Evolutionary conservation across 2,888 invertebrate species (phyloP), one percentile per base, ranked within the genome.

Genomic region (Noctua janthina): DNA sequence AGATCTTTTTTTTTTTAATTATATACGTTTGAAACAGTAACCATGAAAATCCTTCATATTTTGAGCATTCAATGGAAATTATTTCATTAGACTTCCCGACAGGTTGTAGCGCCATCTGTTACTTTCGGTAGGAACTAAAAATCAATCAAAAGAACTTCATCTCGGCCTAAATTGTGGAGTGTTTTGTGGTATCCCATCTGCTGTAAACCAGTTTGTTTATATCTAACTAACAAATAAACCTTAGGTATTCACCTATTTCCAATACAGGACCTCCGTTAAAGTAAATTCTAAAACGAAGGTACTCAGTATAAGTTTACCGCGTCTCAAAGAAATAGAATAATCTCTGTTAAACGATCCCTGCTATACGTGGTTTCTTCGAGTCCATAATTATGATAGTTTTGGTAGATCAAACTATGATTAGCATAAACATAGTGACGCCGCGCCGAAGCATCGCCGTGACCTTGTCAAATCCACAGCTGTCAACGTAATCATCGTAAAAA

Each of bases 101-200:
- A 11, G 29, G 17, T 59, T 49, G 23, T 20, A 86, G 74, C 82
- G 84, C 82, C 82, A 84, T 15, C 82, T 86, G 67, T 76, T 77
- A 74, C 10, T 15, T n/a, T 56, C 11, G 5, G 43, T 17, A 56
- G 11, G 35, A 74, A 86, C 71, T 77, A 64, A 84, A 72, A 49
- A 29, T 7, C 1, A 10, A 64, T 1, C 10, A 35, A 35, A 64
- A 35, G 8, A 35, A 0, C 64, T 39, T 20, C 11, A 39, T 39
- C 39, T 17, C 39, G 39, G 10, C 20, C 35, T 66, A 1, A 10
- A 20, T 0, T 13, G 0, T 43, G 15, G 15, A 54, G 23, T 29
- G 11, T 20, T 74, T 74, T 76, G 23, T 43, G 51, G 10, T 29
- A 43, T 20, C 10, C 15, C 13, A 20, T n/a, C 71, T 51, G 7